phyloP scores from a whole-genome alignment of 2,888 invertebrate species.

The Tetranychus piercei region DNA sequence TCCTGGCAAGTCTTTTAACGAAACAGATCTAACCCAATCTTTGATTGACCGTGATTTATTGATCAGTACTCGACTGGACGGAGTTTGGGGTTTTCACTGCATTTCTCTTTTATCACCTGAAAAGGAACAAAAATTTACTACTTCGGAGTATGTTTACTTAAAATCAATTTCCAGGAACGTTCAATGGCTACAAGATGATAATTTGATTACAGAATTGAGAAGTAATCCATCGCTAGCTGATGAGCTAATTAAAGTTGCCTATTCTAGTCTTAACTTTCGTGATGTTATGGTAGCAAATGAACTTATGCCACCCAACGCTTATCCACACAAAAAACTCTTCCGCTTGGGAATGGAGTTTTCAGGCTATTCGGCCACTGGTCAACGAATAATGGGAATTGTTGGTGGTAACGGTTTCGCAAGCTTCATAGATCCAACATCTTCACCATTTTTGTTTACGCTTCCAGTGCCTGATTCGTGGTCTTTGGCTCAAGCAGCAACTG shows the following conservation, averaged over 20 bases:
- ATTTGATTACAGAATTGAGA: not conserved
- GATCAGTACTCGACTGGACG: slow-evolving; percentile 36
- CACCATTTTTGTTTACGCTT: slow-evolving; percentile 43
- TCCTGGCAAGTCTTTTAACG: not conserved
- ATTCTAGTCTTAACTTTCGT: slow-evolving; percentile 36
- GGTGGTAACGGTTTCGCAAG: slow-evolving; percentile 36
- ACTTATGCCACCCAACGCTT: slow-evolving; percentile 83
- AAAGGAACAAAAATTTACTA: not conserved
- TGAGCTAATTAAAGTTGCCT: slow-evolving; percentile 35
- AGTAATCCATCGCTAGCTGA: slow-evolving; percentile 11
- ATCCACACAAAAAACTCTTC: slow-evolving; percentile 53
- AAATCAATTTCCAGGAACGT: not conserved
- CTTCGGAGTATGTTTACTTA: not conserved
- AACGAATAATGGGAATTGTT: slow-evolving; percentile 32
- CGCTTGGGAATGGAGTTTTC: slow-evolving; percentile 26
- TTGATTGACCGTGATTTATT: slow-evolving; percentile 34
- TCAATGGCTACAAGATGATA: slow-evolving; percentile 13
- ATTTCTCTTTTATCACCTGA: not conserved
- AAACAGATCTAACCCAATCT: slow-evolving; percentile 16
- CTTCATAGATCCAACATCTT: not conserved
- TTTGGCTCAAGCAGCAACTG: slow-evolving; percentile 34
- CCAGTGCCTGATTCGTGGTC: slow-evolving; percentile 33
- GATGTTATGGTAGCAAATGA: slow-evolving; percentile 56
- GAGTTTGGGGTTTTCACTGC: slow-evolving; percentile 36
- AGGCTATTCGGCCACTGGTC: slow-evolving; percentile 30